These are phyloP conservation scores for Eustalomyia histrio DNA, from an alignment of 2,888 invertebrate genomes.

Conservation along the genomic window DNA sequence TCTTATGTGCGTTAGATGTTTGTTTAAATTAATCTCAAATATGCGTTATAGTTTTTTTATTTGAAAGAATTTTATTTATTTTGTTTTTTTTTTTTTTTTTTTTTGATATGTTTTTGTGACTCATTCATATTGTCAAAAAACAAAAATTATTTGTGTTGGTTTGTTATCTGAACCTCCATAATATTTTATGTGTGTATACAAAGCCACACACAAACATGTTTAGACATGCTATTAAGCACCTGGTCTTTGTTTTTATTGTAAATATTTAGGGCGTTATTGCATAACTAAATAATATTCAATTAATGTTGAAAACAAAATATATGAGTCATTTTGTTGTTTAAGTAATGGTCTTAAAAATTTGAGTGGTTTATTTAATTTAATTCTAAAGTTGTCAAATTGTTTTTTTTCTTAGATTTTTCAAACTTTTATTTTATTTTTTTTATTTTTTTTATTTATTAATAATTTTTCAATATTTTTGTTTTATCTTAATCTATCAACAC, in stretches of 20 bases:
- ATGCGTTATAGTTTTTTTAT: constrained; percentile 58
- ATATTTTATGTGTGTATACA: not conserved
- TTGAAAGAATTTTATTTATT: too few species aligned
- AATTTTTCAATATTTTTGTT: constrained; percentile 33
- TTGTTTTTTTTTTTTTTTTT: too few species aligned
- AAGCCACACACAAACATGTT: not conserved
- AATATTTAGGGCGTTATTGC: constrained; percentile 57
- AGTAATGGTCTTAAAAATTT: not conserved
- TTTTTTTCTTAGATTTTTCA: not conserved
- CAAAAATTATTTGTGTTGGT: constrained; percentile 46
- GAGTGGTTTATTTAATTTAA: not conserved
- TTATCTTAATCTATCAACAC: constrained; percentile 56
- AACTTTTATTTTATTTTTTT: constrained; percentile 14
- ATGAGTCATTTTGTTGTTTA: constrained; percentile 45
- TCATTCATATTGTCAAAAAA: constrained; percentile 54
- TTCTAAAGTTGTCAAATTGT: not conserved
- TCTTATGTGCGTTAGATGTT: constrained; percentile 46
- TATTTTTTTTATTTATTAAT: constrained; percentile 28
- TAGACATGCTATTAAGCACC: constrained; percentile 56
- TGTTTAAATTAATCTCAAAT: constrained; percentile 54
- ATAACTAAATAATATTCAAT: constrained; percentile 45
- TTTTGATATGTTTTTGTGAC: constrained; percentile 34
- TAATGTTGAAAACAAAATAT: constrained; percentile 4
- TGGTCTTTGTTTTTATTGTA: constrained; percentile 54
- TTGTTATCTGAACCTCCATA: constrained; percentile 48